Percentiles rank a stretch among this genome's conserved stretches.
phyloP scores from a whole-genome alignment of 1,140 invertebrate genomes.

The Heliconius eleuchia region DNA sequence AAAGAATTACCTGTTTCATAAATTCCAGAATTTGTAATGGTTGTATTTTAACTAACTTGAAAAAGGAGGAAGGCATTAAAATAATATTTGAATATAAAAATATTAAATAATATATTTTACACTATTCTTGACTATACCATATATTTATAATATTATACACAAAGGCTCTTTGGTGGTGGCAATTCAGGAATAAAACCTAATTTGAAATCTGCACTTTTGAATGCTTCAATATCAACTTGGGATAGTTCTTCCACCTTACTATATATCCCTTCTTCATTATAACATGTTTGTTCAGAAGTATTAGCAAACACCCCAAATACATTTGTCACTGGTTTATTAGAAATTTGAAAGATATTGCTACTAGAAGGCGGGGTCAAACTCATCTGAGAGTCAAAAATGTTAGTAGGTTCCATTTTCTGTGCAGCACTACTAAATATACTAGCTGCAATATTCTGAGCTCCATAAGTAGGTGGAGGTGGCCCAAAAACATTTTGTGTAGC shows the following conservation, averaged over 20 bases:
- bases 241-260: constrained; percentile 60
- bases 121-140: neutral
- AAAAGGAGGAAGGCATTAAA: too few species aligned
- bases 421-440: constrained; percentile 22
- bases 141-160: constrained; percentile 39
- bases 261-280: constrained; percentile 54
- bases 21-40: too few species aligned
- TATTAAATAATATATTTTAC: neutral
- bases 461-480: constrained; percentile 16
- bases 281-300: constrained; percentile 39
- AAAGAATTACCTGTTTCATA: too few species aligned
- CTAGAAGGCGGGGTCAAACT: constrained; percentile 1
- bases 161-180: constrained; percentile 60
- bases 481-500: constrained; percentile 46
- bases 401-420: constrained; percentile 6
- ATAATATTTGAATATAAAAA: neutral
- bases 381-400: constrained; percentile 4
- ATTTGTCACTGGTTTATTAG: constrained; percentile 42
- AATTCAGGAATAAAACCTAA: constrained; percentile 70
- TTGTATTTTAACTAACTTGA: too few species aligned
- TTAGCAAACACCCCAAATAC: constrained; percentile 48
- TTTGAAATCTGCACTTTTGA: constrained; percentile 57
- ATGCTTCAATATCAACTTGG: constrained; percentile 58
- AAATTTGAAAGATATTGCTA: constrained; percentile 49
- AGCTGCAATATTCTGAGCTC: neutral